Conservation (phyloP, 1,140 invertebrate genomes). For the Drosophila truncata region DNA sequence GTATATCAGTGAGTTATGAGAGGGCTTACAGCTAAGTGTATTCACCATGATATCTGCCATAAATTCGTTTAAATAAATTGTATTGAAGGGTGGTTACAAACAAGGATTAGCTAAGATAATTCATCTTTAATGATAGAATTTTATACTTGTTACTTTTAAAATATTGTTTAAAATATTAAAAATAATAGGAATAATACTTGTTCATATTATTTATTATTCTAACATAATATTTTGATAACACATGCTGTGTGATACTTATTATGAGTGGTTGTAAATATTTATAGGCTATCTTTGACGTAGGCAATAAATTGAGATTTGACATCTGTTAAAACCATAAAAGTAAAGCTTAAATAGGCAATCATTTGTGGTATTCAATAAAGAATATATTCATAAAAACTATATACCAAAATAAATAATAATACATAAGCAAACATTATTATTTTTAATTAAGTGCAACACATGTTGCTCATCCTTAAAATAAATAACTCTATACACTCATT, state of each 20-base stretch:
- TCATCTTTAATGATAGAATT: not conserved
- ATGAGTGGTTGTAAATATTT: not conserved
- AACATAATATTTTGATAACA: not conserved
- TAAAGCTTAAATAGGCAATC: not conserved
- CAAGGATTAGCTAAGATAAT: not conserved
- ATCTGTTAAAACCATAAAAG: not conserved
- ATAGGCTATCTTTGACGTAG: not conserved
- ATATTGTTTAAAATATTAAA: not conserved
- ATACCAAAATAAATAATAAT: not conserved
- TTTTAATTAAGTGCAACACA: not conserved
- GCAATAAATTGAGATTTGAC: not conserved
- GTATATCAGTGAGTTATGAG: constrained; percentile 6
- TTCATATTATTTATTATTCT: not conserved
- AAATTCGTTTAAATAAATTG: not conserved
- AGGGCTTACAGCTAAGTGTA: too few relatives aligned
- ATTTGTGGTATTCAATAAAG: not conserved
- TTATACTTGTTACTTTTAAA: not conserved
- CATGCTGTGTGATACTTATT: not conserved
- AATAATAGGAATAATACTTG: too few relatives aligned
- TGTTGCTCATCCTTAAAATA: too few relatives aligned
- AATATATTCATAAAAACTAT: not conserved
- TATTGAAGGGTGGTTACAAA: not conserved
- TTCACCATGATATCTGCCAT: not conserved
- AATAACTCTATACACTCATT: not conserved
- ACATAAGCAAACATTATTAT: not conserved